Percentiles rank a stretch among this genome's conserved stretches.
phyloP scores from a whole-genome alignment of 92 coral and sea anemone genomes.

The Pocillopora meandrina region DNA sequence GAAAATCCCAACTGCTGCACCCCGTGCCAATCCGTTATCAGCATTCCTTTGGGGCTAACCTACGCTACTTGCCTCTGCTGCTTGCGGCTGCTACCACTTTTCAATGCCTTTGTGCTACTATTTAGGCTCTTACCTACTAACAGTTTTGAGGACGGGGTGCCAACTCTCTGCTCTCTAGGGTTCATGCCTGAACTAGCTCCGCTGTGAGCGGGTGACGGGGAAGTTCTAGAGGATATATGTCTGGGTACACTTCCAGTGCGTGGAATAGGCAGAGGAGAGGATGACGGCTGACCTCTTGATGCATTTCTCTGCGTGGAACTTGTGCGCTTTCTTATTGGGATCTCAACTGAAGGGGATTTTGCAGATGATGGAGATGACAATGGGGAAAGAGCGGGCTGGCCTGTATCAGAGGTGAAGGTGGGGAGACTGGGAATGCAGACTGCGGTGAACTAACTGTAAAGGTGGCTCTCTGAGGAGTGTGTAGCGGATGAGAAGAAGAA shows the following conservation, averaged over 20 bases:
- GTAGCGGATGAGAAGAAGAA: conserved; percentile 65
- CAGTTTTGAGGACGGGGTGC: neutral
- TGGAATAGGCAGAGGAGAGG: conserved; percentile 65
- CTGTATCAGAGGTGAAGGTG: conserved; percentile 72
- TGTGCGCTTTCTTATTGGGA: conserved; percentile 40
- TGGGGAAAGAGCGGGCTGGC: conserved; percentile 58
- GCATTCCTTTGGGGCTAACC: conserved; percentile 6
- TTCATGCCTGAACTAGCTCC: neutral
- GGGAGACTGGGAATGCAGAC: conserved; percentile 57
- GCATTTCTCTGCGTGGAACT: conserved; percentile 47
- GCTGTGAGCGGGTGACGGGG: conserved; percentile 24
- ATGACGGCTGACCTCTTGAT: conserved; percentile 48
- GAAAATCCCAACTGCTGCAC: conserved; percentile 47
- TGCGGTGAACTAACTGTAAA: conserved; percentile 87
- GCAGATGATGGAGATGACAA: conserved; percentile 44
- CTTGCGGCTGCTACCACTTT: neutral
- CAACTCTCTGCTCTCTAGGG: conserved; percentile 4
- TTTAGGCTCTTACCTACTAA: neutral
- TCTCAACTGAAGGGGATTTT: conserved; percentile 45
- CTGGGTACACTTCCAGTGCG: conserved; percentile 14
- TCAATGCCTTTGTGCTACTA: neutral
- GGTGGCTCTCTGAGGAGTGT: conserved; percentile 79
- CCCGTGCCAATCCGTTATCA: conserved; percentile 20
- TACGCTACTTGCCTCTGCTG: neutral
- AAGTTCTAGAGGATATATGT: conserved; percentile 9